phyloP scores from a whole-genome alignment of 2,888 invertebrate species.

The Caradrina kadenii region DNA sequence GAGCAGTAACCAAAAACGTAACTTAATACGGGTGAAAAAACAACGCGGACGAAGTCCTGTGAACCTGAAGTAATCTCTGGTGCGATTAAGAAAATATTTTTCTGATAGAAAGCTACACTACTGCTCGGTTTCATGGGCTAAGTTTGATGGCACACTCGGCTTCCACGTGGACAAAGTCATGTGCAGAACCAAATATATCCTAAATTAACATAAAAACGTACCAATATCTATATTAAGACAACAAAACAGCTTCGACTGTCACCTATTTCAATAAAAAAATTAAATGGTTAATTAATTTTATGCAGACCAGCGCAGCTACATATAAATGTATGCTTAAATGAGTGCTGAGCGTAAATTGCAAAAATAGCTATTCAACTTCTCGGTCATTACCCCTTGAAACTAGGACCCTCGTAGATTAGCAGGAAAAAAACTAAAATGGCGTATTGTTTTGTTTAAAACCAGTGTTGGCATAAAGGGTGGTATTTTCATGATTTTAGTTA shows the following conservation, averaged over 20 bases:
- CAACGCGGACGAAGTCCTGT: too few relatives aligned
- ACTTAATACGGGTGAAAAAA: too few relatives aligned
- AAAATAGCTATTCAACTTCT: conserved; percentile 68
- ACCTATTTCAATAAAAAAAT: conserved; percentile 48
- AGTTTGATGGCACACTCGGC: too few relatives aligned
- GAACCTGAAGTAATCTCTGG: too few relatives aligned
- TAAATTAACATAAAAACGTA: conserved; percentile 51
- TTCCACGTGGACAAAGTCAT: too few relatives aligned
- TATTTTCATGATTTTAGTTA: conserved; percentile 82
- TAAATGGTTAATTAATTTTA: conserved; percentile 52
- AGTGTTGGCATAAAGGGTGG: conserved; percentile 84
- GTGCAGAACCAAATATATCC: background rate
- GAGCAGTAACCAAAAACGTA: too few relatives aligned
- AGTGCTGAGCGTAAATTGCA: conserved; percentile 66
- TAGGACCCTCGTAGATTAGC: conserved; percentile 83
- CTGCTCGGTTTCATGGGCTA: too few relatives aligned
- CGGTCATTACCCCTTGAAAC: conserved; percentile 81
- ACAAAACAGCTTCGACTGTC: conserved; percentile 28
- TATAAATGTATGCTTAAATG: conserved; percentile 60
- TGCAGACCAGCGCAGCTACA: conserved; percentile 53
- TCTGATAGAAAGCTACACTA: too few relatives aligned
- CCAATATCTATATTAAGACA: conserved; percentile 35
- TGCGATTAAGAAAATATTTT: too few relatives aligned
- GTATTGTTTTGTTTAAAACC: conserved; percentile 83
- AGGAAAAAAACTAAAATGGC: conserved; percentile 83